Evolutionary conservation across 1,140 invertebrate genomes (phyloP), one percentile per base, ranked within the genome.

Genomic region (Caerostris darwini): DNA sequence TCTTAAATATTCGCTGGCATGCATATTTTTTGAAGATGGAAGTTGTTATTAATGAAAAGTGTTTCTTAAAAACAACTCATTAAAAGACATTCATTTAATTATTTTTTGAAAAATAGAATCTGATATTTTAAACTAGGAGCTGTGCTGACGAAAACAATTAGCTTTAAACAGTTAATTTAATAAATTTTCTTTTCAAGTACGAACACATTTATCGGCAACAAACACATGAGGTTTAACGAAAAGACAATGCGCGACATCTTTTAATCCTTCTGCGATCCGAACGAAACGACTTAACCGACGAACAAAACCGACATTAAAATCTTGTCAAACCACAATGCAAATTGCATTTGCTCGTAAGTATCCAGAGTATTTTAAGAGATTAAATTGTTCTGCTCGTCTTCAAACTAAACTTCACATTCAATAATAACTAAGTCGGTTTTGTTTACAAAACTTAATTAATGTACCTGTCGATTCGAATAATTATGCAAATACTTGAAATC

Each of bases 401-500:
- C 50, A 77, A 77, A 77, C 19, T 12, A 12, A 77, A 50, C 71
- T 77, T 77, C 50, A 12, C 71, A 50, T 53, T 34, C 71, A 34
- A 77, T 34, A 34, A 34, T 77, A 77, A 8, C 69, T 50, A 34
- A 77, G 10, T 77, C 71, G 10, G 34, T 34, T 53, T 50, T 50
- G 19, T 50, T 50, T 77, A 5, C 34, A 50, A 19, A 77, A 77
- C 50, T 53, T 77, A 77, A 77, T 77, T 77, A 77, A 77, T 77
- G 53, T 53, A 77, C 71, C 71, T 77, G 71, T 50, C 71, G 71
- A 77, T 77, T 77, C 34, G 71, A 77, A 77, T 77, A 77, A 77
- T 77, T 77, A 77, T 77, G 71, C 71, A 77, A 77, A 77, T 77
- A 77, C 71, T 50, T 77, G 19, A 77, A 77, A 77, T 77, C 71